Conservation (phyloP, 2,888 invertebrate genomes). For the Tenthredo scrophulariae region DNA sequence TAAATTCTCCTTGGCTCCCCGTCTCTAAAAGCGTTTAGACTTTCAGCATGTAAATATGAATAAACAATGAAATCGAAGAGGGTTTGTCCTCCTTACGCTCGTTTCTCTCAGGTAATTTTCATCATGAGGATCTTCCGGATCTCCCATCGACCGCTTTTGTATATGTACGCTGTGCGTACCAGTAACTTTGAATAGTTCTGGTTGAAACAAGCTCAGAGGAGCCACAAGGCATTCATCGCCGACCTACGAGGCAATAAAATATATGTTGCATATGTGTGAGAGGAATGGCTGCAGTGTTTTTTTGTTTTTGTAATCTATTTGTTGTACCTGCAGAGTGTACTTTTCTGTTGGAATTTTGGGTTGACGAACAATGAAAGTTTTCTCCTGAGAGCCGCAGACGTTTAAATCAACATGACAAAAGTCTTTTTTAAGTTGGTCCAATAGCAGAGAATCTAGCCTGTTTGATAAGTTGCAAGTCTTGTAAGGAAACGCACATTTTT, state of each 20-base stretch:
- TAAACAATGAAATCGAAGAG: not conserved
- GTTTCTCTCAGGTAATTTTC: constrained; percentile 95
- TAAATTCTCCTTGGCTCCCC: constrained; percentile 82
- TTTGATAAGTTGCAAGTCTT: constrained; percentile 88
- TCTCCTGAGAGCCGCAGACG: constrained; percentile 93
- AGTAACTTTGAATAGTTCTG: constrained; percentile 92
- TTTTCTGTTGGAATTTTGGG: constrained; percentile 85
- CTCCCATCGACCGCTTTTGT: constrained; percentile 86
- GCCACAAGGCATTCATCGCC: constrained; percentile 97
- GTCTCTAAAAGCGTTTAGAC: constrained; percentile 74
- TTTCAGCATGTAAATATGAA: not conserved
- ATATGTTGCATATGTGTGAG: not conserved
- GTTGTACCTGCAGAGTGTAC: constrained; percentile 85
- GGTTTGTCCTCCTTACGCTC: constrained; percentile 79
- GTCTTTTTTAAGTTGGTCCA: constrained; percentile 92
- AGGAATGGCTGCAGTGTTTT: not conserved
- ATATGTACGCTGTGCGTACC: constrained; percentile 87
- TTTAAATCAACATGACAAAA: constrained; percentile 95
- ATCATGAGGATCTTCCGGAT: constrained; percentile 96
- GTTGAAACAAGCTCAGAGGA: constrained; percentile 92
- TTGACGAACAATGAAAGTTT: constrained; percentile 87
- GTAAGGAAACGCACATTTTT: constrained; percentile 94
- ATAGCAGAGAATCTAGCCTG: constrained; percentile 88
- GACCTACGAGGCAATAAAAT: constrained; percentile 79
- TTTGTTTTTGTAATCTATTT: not conserved